Conservation (phyloP, 1,140 invertebrate genomes). For the Hesperophylax magnus region DNA sequence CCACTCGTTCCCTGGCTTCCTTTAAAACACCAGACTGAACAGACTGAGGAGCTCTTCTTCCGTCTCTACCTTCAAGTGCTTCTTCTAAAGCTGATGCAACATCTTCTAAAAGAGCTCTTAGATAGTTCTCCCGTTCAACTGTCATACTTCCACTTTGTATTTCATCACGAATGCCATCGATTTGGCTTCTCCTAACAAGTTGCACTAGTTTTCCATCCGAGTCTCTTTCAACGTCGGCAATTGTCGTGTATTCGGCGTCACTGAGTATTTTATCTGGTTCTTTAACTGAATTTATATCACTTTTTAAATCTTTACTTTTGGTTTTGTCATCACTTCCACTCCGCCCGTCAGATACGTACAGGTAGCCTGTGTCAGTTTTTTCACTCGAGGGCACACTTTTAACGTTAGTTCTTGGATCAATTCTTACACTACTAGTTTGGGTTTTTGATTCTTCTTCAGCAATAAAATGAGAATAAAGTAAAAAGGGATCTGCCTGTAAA, state of each 20-base stretch:
- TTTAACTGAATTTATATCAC: constrained; percentile 21
- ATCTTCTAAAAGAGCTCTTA: constrained; percentile 50
- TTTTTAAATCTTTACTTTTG: constrained; percentile 23
- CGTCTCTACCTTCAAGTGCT: constrained; percentile 42
- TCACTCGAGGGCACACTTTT: constrained; percentile 14
- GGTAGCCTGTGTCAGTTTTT: constrained; percentile 17
- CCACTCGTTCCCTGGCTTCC: constrained; percentile 49
- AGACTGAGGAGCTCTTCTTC: constrained; percentile 36
- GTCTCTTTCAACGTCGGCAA: constrained; percentile 19
- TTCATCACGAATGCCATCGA: constrained; percentile 29
- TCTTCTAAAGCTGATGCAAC: constrained; percentile 53
- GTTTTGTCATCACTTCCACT: constrained; percentile 29
- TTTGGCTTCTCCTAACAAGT: constrained; percentile 4
- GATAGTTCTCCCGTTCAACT: constrained; percentile 48
- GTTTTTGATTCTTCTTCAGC: constrained; percentile 51
- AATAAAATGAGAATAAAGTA: constrained; percentile 55
- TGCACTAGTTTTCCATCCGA: constrained; percentile 16
- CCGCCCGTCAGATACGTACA: constrained; percentile 1
- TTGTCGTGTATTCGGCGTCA: constrained; percentile 8
- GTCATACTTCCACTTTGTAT: constrained; percentile 42
- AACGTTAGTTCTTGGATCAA: not conserved
- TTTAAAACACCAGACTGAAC: constrained; percentile 44
- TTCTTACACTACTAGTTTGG: constrained; percentile 3
- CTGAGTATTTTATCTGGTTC: constrained; percentile 21
- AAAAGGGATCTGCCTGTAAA: constrained; percentile 53